Evolutionary conservation across 2,888 invertebrate species (phyloP), one percentile per base, ranked within the genome.

Genomic region (Apoda limacodes): DNA sequence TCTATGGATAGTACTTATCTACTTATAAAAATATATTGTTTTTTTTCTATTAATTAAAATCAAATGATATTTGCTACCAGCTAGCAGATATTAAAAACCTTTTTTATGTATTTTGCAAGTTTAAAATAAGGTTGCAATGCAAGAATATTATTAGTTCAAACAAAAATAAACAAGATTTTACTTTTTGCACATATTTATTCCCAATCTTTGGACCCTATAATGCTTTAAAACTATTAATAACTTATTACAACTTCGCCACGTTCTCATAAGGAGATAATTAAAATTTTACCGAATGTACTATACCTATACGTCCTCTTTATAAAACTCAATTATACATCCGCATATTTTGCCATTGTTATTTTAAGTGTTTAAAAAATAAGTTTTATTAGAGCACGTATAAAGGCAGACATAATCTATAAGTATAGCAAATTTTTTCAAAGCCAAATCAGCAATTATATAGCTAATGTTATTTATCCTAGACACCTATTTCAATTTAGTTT

Each of bases 151-250:
- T n/a, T n/a, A n/a, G n/a, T n/a, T n/a, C n/a, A n/a, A n/a, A n/a
- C n/a, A n/a, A n/a, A n/a, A n/a, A n/a, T n/a, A n/a, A n/a, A n/a
- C n/a, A n/a, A n/a, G n/a, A n/a, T n/a, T n/a, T n/a, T n/a, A n/a
- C n/a, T n/a, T n/a, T 78, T 83, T 56, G 83, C 81, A 83, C 83
- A 85, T 82, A 76, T 85, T 84, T 85, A 85, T 85, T 85, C 84
- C 85, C 85, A 85, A 85, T 85, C 84, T 84, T 85, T 86, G 85
- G 85, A 86, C 85, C 85, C 85, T 86, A 86, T 85, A 85, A 72
- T 84, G 85, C 82, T 84, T 84, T 84, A 85, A 83, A 85, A 82
- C 84, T 85, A 82, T 71, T 67, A 66, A 75, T 74, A 71, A 74
- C 70, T 74, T 62, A 70, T 68, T 72, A 74, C 72, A 74, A 83